These are phyloP conservation scores for Falco berigora DNA, from an alignment of 2,797 vertebrate species.

Conservation along the genomic window DNA sequence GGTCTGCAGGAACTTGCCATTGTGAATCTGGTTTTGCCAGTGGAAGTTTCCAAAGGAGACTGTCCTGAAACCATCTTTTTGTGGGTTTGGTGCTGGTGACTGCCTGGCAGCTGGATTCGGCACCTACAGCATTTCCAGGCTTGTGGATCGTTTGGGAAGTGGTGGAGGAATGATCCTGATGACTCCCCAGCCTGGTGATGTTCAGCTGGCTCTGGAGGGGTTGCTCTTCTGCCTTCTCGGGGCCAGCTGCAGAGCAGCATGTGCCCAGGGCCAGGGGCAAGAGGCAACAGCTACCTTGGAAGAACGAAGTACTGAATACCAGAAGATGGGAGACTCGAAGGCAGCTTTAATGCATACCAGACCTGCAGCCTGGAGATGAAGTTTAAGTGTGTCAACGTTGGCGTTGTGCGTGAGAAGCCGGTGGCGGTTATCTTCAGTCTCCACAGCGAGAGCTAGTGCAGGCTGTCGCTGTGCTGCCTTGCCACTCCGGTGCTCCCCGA, in stretches of 20 bases:
- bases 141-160: neutral
- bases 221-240: neutral
- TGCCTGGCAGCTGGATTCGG: neutral
- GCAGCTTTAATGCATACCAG: neutral
- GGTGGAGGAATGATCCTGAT: accelerated
- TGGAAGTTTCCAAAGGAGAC: neutral
- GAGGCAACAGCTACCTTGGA: neutral
- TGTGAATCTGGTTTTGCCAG: neutral
- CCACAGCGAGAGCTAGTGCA: accelerated
- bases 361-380: neutral
- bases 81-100: neutral
- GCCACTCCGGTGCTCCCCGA: neutral
- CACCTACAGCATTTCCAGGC: neutral
- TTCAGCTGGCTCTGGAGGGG: neutral
- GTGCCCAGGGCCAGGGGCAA: accelerated
- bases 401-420: neutral
- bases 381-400: neutral
- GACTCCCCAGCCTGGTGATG: neutral
- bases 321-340: neutral
- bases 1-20: neutral
- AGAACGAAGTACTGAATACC: neutral
- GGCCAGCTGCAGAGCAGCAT: neutral
- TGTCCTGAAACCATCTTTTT: neutral
- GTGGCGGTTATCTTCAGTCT: neutral
- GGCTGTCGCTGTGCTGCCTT: neutral